Conservation (phyloP, 2,888 invertebrate species). For the Octodonta nipae region DNA sequence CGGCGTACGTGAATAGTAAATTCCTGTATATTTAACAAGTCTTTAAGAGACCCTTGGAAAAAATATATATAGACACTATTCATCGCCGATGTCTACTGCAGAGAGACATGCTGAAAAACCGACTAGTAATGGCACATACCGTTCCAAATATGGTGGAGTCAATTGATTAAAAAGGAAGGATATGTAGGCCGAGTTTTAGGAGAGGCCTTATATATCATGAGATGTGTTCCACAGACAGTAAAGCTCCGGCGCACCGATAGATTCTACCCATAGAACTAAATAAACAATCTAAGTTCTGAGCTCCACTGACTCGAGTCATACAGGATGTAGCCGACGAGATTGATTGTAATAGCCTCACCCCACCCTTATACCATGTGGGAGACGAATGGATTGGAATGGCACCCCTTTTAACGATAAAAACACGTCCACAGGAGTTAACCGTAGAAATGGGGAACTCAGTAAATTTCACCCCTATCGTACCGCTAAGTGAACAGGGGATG, state of each 20-base stretch:
- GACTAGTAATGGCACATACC: slow-evolving; percentile 15
- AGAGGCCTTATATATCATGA: slow-evolving; percentile 15
- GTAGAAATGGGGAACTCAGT: slow-evolving; percentile 4
- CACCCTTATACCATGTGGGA: slow-evolving; percentile 12
- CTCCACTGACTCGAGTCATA: slow-evolving; percentile 15
- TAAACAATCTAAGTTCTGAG: slow-evolving; percentile 15
- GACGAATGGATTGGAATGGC: slow-evolving; percentile 12
- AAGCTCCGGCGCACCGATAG: slow-evolving; percentile 9
- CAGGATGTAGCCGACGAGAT: slow-evolving; percentile 9
- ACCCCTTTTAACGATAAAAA: slow-evolving; percentile 7
- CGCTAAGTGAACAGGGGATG: slow-evolving; percentile 11
- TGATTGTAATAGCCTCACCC: slow-evolving; percentile 12
- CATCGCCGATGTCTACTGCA: slow-evolving; percentile 17
- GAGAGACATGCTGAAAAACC: slow-evolving; percentile 18
- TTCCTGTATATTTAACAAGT: too few relatives aligned
- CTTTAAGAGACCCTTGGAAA: slow-evolving; percentile 10
- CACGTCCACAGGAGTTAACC: slow-evolving; percentile 7
- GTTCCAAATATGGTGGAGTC: slow-evolving; percentile 18
- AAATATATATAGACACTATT: slow-evolving; percentile 16
- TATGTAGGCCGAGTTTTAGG: slow-evolving; percentile 17
- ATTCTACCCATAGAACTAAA: slow-evolving; percentile 16
- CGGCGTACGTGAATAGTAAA: too few relatives aligned
- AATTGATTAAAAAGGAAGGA: slow-evolving; percentile 17
- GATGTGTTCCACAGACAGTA: slow-evolving; percentile 17
- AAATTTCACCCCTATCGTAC: slow-evolving; percentile 11